A percentile compares a stretch with the other conserved stretches of the same genome.
phyloP scores from a whole-genome alignment of 2,797 vertebrate genomes.

The Australoheros facetus region DNA sequence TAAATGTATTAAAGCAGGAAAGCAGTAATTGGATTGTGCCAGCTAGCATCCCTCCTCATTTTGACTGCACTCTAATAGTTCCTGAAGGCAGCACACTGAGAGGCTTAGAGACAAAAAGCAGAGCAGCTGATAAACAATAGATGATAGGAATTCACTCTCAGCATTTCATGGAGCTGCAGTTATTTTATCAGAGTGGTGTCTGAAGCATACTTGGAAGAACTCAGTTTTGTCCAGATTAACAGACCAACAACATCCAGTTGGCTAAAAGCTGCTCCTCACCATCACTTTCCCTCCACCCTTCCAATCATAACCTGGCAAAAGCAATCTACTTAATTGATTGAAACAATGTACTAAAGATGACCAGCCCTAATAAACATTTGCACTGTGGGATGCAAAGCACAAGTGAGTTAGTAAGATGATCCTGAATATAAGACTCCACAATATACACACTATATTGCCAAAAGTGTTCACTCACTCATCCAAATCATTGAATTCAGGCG shows the following conservation, averaged over 20 bases:
- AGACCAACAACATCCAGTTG: background rate
- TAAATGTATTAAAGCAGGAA: constrained; percentile 30
- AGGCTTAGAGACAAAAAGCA: background rate
- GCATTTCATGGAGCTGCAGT: background rate
- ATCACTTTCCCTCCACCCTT: background rate
- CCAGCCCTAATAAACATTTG: background rate
- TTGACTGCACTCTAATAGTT: constrained; percentile 8
- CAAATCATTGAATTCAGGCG: too few relatives aligned
- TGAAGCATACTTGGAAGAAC: background rate
- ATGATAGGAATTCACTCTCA: background rate
- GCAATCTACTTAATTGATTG: background rate
- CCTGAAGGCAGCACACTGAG: constrained; percentile 29
- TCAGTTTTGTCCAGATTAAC: background rate
- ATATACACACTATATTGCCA: too few relatives aligned
- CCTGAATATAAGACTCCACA: background rate
- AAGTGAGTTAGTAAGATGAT: background rate
- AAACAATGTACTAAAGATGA: background rate
- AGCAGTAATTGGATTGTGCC: constrained; percentile 37
- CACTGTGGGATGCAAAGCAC: constrained; percentile 1
- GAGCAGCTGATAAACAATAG: background rate
- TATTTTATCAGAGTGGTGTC: constrained; percentile 1
- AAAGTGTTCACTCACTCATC: too few relatives aligned
- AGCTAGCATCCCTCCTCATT: background rate
- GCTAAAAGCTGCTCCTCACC: background rate
- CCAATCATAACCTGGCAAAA: background rate